phyloP scores from a whole-genome alignment of 2,797 vertebrate genomes.

The Falco peregrinus region DNA sequence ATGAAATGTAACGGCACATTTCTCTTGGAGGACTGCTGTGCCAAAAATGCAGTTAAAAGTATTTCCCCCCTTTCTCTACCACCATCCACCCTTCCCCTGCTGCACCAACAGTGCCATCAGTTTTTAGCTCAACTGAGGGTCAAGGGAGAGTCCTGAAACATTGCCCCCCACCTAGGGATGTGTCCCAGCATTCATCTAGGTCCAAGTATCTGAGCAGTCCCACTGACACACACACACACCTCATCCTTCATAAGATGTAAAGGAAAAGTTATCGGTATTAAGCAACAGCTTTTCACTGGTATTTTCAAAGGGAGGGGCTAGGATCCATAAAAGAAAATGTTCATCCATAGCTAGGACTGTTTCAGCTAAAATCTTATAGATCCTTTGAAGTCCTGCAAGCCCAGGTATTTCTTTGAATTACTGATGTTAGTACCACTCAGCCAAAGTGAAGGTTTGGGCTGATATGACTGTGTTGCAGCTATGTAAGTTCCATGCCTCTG shows the following conservation, averaged over 20 bases:
- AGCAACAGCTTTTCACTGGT: background rate
- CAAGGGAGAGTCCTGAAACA: background rate
- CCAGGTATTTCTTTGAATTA: background rate
- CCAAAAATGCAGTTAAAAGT: background rate
- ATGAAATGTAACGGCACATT: background rate
- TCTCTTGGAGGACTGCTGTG: background rate
- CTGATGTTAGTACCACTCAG: background rate
- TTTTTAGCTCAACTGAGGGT: background rate
- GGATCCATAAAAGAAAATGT: background rate
- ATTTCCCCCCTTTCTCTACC: background rate
- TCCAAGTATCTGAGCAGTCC: background rate
- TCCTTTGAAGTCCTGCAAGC: background rate
- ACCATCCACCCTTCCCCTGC: background rate
- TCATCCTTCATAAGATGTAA: background rate
- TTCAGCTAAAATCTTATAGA: background rate
- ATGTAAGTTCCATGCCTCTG: background rate
- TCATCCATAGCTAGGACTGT: background rate
- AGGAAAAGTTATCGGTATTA: background rate
- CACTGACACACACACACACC: no score
- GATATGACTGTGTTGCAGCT: background rate
- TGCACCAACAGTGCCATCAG: background rate
- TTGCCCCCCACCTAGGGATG: background rate
- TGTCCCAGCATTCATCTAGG: background rate
- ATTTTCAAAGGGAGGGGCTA: background rate
- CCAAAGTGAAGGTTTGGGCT: background rate